Evolutionary conservation across 2,113 vertebrate genomes (phyloP).

Genomic region (Cisticola juncidis): DNA sequence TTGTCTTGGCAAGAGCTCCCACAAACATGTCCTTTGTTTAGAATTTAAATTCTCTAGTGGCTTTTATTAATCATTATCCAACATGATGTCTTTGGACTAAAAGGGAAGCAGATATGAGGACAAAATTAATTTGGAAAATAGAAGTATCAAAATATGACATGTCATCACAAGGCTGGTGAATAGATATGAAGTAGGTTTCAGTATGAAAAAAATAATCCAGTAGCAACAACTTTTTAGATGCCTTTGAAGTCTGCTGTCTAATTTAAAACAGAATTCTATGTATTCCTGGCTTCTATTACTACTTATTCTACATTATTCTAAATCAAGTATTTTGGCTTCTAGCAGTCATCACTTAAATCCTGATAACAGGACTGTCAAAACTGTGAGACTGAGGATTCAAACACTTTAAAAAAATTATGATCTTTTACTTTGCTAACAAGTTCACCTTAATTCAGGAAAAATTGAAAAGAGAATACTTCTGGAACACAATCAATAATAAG

Average conservation of each 20-base stretch:
- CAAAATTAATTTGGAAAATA: conserved; percentile 13
- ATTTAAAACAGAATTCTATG: background rate
- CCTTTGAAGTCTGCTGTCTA: background rate
- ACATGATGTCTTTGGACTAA: background rate
- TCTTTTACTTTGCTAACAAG: background rate
- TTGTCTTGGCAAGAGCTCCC: background rate
- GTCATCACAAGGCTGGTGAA: background rate
- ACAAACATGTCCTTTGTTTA: background rate
- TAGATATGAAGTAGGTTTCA: background rate
- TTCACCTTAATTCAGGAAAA: background rate
- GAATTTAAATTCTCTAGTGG: background rate
- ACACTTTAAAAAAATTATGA: fast-evolving
- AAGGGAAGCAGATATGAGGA: background rate
- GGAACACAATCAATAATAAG: background rate
- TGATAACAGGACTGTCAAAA: background rate
- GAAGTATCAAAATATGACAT: background rate
- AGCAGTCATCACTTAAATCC: background rate
- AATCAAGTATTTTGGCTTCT: background rate
- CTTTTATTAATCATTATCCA: conserved; percentile 30
- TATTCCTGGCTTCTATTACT: background rate
- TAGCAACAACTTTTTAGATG: background rate
- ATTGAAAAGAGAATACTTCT: background rate
- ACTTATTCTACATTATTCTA: background rate
- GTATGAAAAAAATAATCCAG: background rate
- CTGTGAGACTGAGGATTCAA: background rate